A percentile compares a stretch with the other conserved stretches of the same genome.
phyloP scores from a whole-genome alignment of 1,140 invertebrate genomes.

The Ylistrum balloti region DNA sequence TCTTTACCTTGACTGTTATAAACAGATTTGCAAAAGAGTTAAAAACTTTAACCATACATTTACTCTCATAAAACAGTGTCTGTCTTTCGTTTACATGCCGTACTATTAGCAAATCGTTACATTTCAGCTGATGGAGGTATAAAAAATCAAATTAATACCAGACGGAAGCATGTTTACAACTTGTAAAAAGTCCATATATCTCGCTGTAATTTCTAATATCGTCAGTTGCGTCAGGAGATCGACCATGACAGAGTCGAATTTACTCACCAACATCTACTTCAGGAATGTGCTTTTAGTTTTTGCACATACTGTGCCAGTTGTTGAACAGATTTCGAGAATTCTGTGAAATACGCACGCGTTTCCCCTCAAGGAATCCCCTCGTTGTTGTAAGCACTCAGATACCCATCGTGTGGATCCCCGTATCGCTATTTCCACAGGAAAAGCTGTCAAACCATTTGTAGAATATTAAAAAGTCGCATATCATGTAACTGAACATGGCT shows the following conservation, averaged over 20 bases:
- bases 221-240: background rate
- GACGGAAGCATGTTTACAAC: background rate
- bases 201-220: constrained; percentile 18
- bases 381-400: background rate
- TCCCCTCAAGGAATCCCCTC: background rate
- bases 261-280: background rate
- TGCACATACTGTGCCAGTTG: background rate
- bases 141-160: background rate
- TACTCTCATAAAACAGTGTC: background rate
- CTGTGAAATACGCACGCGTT: background rate
- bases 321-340: constrained; percentile 12
- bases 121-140: background rate
- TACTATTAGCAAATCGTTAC: constrained; percentile 8
- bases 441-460: constrained; percentile 34
- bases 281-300: background rate
- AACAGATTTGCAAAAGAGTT: background rate
- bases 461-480: constrained; percentile 41
- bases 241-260: background rate
- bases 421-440: constrained; percentile 38
- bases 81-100: background rate
- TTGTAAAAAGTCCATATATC: constrained; percentile 1
- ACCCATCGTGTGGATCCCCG: background rate
- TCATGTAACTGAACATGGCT: constrained; percentile 45
- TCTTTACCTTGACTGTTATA: background rate
- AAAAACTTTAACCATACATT: background rate